These are phyloP conservation scores for Pelecanoides urinatrix DNA, from an alignment of 2,113 vertebrate genomes.

Conservation along the genomic window DNA sequence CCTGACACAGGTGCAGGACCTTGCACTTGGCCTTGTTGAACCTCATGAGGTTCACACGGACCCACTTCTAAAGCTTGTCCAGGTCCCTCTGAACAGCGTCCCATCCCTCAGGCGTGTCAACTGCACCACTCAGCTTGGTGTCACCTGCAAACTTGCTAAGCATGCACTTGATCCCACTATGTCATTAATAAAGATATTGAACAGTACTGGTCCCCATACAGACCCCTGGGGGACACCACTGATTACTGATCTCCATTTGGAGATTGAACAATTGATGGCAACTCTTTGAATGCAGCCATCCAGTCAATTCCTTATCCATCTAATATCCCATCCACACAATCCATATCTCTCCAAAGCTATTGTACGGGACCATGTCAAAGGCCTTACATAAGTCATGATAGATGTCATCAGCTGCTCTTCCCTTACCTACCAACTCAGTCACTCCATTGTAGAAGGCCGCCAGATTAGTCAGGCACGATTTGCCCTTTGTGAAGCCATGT, in stretches of 20 bases:
- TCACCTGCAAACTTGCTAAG: not conserved
- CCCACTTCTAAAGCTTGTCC: not conserved
- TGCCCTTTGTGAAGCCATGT: not conserved
- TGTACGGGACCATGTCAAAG: not conserved
- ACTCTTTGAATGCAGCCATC: not conserved
- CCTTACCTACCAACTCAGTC: not conserved
- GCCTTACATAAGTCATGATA: not conserved
- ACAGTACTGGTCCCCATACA: not conserved
- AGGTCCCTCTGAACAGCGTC: not conserved
- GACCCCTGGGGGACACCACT: not conserved
- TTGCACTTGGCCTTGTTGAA: not conserved
- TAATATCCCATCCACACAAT: not conserved
- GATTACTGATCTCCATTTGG: not conserved
- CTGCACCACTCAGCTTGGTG: not conserved
- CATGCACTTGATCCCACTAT: not conserved
- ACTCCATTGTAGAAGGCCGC: fast-evolving
- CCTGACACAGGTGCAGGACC: not conserved
- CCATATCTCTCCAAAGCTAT: fast-evolving
- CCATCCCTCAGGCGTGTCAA: not conserved
- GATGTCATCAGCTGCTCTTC: not conserved
- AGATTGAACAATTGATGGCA: not conserved
- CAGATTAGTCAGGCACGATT: not conserved
- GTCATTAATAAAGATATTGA: not conserved
- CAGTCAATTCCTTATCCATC: not conserved
- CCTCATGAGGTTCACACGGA: not conserved